phyloP scores from a whole-genome alignment of 2,797 vertebrate species.

The Podarcis lilfordi region DNA sequence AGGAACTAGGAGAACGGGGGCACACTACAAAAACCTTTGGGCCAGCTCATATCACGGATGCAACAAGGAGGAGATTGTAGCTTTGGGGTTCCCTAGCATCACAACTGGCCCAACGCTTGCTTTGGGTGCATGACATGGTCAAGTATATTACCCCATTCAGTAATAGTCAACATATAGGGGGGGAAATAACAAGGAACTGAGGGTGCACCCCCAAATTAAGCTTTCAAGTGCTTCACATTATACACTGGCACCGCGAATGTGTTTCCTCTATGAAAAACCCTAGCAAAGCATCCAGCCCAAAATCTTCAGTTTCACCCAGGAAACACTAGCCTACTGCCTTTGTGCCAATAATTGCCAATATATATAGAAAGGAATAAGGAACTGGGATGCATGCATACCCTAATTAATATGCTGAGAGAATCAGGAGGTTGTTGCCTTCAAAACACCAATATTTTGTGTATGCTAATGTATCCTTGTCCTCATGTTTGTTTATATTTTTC shows the following conservation, averaged over 20 bases:
- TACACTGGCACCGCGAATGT: not conserved
- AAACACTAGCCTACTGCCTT: not conserved
- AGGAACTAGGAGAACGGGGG: no score
- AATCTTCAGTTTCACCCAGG: not conserved
- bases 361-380: no score
- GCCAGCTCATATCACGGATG: not conserved
- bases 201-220: no score
- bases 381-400: no score
- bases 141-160: no score
- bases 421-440: not conserved
- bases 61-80: no score
- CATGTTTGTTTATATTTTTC: not conserved
- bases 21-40: not conserved
- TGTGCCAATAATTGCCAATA: not conserved
- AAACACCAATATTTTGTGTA: not conserved
- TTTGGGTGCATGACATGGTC: no score
- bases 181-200: not conserved
- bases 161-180: no score
- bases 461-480: not conserved
- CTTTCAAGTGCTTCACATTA: not conserved
- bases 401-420: not conserved
- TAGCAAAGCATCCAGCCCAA: not conserved
- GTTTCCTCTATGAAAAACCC: not conserved
- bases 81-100: no score
- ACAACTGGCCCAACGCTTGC: no score